phyloP scores from a whole-genome alignment of 2,888 invertebrate genomes.

The Phasia obesa region DNA sequence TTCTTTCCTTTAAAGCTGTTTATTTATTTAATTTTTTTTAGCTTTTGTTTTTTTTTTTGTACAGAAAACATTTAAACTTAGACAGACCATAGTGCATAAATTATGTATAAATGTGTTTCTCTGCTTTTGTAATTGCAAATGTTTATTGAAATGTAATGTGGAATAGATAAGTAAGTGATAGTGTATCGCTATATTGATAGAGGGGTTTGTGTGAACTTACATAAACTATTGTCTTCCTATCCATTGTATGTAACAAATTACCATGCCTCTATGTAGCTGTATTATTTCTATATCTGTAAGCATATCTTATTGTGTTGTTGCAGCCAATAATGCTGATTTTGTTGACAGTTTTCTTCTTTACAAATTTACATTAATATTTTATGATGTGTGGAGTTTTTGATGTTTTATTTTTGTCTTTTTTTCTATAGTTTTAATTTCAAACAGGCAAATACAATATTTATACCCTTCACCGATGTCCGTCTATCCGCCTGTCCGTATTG shows the following conservation, averaged over 20 bases:
- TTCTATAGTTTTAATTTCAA: slow-evolving; percentile 29
- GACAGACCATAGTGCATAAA: slow-evolving; percentile 55
- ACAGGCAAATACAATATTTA: neutral
- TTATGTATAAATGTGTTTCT: slow-evolving; percentile 57
- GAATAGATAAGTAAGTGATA: neutral
- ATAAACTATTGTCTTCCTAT: slow-evolving; percentile 51
- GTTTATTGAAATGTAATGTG: slow-evolving; percentile 9
- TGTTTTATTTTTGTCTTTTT: neutral
- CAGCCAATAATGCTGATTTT: slow-evolving; percentile 24
- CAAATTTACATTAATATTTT: slow-evolving; percentile 29
- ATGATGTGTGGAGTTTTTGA: slow-evolving; percentile 38
- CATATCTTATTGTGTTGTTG: slow-evolving; percentile 40
- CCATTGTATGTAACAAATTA: slow-evolving; percentile 30
- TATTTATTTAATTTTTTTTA: neutral
- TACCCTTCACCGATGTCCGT: too few species aligned
- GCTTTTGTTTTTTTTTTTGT: neutral
- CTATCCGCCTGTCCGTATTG: too few species aligned
- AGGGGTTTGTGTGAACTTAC: slow-evolving; percentile 14
- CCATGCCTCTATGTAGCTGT: neutral
- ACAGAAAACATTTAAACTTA: neutral
- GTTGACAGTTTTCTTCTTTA: slow-evolving; percentile 36
- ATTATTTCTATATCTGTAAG: slow-evolving; percentile 6
- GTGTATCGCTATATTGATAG: neutral
- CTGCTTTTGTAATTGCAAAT: slow-evolving; percentile 61
- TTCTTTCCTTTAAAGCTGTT: slow-evolving; percentile 46